A percentile compares a stretch with the other conserved stretches of the same genome.
Conservation (phyloP, 2,888 invertebrate genomes). For the Salpingus planirostris region DNA sequence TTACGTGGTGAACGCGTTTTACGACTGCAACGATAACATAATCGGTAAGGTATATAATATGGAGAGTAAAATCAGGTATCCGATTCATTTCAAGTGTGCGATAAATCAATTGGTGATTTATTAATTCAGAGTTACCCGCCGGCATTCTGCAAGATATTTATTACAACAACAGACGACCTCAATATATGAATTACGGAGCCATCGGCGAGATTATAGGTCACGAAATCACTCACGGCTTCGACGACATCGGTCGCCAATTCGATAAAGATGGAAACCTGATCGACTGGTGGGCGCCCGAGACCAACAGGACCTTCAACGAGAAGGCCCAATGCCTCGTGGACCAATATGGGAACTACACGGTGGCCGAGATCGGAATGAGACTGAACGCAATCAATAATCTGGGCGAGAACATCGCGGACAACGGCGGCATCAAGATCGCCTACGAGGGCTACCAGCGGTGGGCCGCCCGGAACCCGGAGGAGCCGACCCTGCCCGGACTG, state of each 20-base stretch:
- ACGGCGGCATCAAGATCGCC: constrained; percentile 83
- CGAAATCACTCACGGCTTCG: constrained; percentile 79
- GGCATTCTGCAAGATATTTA: constrained; percentile 80
- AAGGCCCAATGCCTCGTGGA: constrained; percentile 78
- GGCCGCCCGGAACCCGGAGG: constrained; percentile 51
- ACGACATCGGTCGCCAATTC: constrained; percentile 75
- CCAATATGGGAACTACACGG: constrained; percentile 80
- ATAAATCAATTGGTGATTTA: constrained; percentile 1
- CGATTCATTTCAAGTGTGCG: background rate
- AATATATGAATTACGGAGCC: constrained; percentile 78
- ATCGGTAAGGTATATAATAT: constrained; percentile 41
- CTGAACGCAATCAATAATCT: constrained; percentile 82
- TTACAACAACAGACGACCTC: constrained; percentile 72
- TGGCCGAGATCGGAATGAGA: constrained; percentile 62
- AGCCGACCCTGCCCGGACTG: constrained; percentile 57
- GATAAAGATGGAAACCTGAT: constrained; percentile 77
- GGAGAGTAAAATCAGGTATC: background rate
- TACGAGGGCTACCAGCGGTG: constrained; percentile 73
- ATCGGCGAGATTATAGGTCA: constrained; percentile 80
- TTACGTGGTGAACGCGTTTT: constrained; percentile 49
- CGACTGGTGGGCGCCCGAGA: constrained; percentile 79
- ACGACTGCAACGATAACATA: constrained; percentile 46
- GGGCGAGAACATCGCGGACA: constrained; percentile 90
- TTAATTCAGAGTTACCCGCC: constrained; percentile 54
- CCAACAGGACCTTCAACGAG: constrained; percentile 66